Percentiles rank a stretch among this genome's conserved stretches.
These are phyloP conservation scores for Cataglyphis altisquamis DNA, from an alignment of 2,888 invertebrate genomes.

Conservation along the genomic window DNA sequence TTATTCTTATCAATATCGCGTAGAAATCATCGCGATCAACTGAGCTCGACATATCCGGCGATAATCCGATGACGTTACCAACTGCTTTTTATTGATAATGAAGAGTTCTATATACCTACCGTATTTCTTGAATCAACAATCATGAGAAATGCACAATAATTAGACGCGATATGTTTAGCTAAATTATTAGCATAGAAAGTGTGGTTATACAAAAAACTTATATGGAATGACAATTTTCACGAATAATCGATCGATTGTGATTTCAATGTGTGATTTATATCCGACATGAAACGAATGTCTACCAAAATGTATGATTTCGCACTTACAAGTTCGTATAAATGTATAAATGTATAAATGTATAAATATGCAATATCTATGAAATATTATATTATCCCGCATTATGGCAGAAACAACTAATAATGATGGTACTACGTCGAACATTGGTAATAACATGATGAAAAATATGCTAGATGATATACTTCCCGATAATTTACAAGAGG, in stretches of 20 bases:
- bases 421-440: neutral
- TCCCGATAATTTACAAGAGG: conserved; percentile 14
- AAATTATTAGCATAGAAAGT: no score
- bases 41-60: no score
- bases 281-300: neutral
- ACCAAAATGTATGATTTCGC: neutral
- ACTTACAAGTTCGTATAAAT: no score
- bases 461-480: neutral
- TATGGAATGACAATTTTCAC: neutral
- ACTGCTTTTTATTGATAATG: no score
- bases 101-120: no score
- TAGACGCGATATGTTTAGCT: no score
- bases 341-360: no score
- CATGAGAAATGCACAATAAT: no score
- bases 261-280: neutral
- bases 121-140: no score
- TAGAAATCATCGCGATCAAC: neutral
- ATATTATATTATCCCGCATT: neutral
- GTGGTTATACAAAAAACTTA: no score
- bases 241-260: neutral
- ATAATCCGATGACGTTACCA: no score
- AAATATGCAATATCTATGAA: neutral
- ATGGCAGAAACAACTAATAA: conserved; percentile 27
- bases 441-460: neutral
- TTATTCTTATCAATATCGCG: neutral